A percentile compares a stretch with the other conserved stretches of the same genome.
Conservation (phyloP, 1,140 invertebrate genomes). For the Oryctes rhinoceros region DNA sequence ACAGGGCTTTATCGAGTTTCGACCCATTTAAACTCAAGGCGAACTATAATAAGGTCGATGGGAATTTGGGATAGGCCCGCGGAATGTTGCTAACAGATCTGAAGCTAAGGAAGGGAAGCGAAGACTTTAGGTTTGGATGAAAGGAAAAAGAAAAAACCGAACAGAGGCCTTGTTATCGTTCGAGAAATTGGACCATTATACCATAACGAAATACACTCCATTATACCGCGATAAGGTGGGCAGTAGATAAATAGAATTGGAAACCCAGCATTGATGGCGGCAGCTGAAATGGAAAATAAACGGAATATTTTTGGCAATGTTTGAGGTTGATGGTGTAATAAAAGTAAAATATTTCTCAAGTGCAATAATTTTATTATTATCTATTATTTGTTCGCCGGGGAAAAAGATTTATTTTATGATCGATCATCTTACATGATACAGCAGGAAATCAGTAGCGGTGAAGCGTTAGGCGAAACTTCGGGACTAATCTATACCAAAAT, state of each 20-base stretch:
- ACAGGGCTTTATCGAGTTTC: slow-evolving; percentile 2
- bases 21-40: background rate
- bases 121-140: background rate
- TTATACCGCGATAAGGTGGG: background rate
- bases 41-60: slow-evolving; percentile 11
- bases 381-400: no score
- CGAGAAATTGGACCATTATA: slow-evolving; percentile 7
- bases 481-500: no score
- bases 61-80: background rate
- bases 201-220: background rate
- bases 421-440: no score
- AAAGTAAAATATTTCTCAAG: no score
- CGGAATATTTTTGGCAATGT: background rate
- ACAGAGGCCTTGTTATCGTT: slow-evolving; percentile 12
- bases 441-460: no score
- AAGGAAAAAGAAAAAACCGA: background rate
- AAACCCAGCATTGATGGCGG: background rate
- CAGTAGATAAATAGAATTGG: background rate
- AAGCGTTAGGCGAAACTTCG: no score
- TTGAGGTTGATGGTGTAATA: no score
- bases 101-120: background rate
- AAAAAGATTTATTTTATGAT: no score
- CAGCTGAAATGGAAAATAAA: background rate
- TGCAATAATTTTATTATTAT: no score
- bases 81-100: background rate